Conservation (phyloP, 2,113 vertebrate species). For the Oryzias celebensis region DNA sequence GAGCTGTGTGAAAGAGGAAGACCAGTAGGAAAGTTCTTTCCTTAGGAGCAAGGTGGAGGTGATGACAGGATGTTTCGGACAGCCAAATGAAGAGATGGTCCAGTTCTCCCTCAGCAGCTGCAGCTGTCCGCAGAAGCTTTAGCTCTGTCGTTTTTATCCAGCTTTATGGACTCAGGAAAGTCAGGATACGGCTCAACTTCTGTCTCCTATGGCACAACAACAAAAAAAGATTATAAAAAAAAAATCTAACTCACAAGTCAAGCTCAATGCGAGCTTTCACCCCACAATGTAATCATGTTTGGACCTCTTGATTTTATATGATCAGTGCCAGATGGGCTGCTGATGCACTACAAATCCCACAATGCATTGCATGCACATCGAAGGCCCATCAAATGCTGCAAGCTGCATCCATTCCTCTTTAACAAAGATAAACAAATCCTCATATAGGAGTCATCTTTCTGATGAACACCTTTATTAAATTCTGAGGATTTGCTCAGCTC, state of each 20-base stretch:
- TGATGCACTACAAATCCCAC: too few relatives aligned
- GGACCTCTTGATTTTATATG: too few relatives aligned
- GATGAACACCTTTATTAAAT: too few relatives aligned
- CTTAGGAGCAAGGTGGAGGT: slow-evolving; percentile 72
- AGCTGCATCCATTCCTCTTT: too few relatives aligned
- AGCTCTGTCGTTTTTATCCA: slow-evolving; percentile 92
- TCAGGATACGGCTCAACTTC: slow-evolving; percentile 99
- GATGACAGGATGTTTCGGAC: slow-evolving; percentile 54
- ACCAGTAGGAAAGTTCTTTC: slow-evolving; percentile 50
- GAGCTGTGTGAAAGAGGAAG: slow-evolving; percentile 55
- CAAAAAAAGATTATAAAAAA: neutral
- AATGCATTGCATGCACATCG: too few relatives aligned
- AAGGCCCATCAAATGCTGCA: too few relatives aligned
- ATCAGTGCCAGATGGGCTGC: too few relatives aligned
- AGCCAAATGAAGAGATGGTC: slow-evolving; percentile 75
- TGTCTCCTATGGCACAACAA: slow-evolving; percentile 81
- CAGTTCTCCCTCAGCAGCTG: slow-evolving; percentile 91
- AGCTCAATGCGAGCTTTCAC: too few relatives aligned
- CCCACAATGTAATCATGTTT: too few relatives aligned
- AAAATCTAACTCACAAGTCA: neutral
- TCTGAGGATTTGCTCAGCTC: too few relatives aligned
- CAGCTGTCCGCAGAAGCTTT: slow-evolving; percentile 90
- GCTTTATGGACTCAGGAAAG: slow-evolving; percentile 97
- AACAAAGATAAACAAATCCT: too few relatives aligned
- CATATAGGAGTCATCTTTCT: too few relatives aligned